These are phyloP conservation scores for Pelecanus crispus DNA, from an alignment of 2,113 vertebrate species.

Conservation along the genomic window DNA sequence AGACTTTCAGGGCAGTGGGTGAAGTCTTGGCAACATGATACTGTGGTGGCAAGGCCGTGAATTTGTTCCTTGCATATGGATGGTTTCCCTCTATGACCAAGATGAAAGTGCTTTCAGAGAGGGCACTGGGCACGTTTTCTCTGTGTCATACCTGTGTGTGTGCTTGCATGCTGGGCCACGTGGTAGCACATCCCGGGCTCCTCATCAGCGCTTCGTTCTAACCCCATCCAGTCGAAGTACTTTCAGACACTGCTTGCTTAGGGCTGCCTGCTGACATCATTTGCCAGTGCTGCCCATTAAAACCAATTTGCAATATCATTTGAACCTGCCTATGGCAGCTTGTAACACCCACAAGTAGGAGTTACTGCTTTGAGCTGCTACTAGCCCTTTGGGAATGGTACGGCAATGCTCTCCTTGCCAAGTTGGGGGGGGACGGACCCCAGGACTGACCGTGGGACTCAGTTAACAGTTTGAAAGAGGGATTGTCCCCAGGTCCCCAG, in stretches of 20 bases:
- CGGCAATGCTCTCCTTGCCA: background rate
- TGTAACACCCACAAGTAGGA: background rate
- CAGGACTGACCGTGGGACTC: background rate
- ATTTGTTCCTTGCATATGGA: background rate
- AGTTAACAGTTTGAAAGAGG: background rate
- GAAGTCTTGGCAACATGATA: background rate
- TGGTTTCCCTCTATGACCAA: background rate
- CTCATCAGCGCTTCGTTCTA: background rate
- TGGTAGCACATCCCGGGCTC: background rate
- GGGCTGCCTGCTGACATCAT: background rate
- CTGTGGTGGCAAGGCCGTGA: background rate
- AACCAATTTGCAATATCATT: background rate
- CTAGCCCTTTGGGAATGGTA: background rate
- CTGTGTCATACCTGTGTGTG: background rate
- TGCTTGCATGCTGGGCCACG: background rate
- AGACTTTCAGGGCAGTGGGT: background rate
- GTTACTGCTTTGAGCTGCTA: background rate
- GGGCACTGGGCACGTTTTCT: background rate
- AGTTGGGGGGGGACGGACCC: background rate
- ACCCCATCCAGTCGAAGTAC: background rate
- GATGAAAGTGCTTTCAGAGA: background rate
- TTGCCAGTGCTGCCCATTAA: background rate
- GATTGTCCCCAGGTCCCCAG: background rate
- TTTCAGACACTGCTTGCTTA: background rate
- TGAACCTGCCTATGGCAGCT: background rate